These are phyloP conservation scores for Heliconius himera DNA, from an alignment of 1,140 invertebrate species.

Conservation along the genomic window DNA sequence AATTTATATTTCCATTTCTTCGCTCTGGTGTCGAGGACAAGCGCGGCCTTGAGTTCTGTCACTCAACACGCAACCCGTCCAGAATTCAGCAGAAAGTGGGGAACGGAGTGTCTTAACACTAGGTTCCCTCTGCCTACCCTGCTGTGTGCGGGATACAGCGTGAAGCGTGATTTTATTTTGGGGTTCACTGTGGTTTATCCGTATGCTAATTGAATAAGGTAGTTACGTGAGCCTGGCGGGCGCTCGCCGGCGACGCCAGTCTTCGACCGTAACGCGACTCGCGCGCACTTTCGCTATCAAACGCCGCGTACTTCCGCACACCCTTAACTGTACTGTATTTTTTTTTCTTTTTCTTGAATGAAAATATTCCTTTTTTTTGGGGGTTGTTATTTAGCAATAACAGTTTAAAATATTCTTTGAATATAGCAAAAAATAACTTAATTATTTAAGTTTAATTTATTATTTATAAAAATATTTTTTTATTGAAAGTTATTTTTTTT, in stretches of 20 bases:
- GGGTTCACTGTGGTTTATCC: slow-evolving; percentile 42
- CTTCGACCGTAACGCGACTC: slow-evolving; percentile 61
- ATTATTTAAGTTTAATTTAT: not conserved
- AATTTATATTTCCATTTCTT: too few species aligned
- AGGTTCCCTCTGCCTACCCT: too few species aligned
- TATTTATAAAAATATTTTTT: not conserved
- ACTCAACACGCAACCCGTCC: too few species aligned
- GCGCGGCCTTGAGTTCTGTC: too few species aligned
- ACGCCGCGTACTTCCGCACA: slow-evolving; percentile 46
- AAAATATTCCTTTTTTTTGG: not conserved
- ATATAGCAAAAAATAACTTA: not conserved
- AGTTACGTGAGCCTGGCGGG: slow-evolving; percentile 58
- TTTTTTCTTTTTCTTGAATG: not conserved
- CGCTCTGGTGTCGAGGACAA: too few species aligned
- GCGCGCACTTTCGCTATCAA: slow-evolving; percentile 76
- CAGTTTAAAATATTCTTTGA: not conserved
- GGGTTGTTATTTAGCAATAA: not conserved
- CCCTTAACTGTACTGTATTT: slow-evolving; percentile 32
- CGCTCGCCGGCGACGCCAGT: slow-evolving; percentile 54
- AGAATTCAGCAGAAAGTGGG: too few species aligned
- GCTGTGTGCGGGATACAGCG: too few species aligned
- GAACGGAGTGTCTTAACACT: too few species aligned
- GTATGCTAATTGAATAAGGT: slow-evolving; percentile 46
- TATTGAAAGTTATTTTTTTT: not conserved
- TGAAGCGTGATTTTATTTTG: slow-evolving; percentile 9